Evolutionary conservation across 2,888 invertebrate genomes (phyloP).

Genomic region (Xiphydria camelus): DNA sequence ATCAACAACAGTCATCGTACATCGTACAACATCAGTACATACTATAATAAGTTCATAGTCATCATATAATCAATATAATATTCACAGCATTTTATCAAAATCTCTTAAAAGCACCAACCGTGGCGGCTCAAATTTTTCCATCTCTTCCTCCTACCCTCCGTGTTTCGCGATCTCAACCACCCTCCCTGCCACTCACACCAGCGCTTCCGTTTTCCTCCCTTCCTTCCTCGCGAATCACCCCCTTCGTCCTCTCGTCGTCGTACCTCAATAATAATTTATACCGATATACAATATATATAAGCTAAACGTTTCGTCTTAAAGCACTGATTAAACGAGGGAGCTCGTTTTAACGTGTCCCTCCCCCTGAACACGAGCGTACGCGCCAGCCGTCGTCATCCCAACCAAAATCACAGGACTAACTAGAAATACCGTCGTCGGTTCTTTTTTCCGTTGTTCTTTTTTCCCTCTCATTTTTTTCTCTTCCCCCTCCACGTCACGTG

Average conservation of each 20-base stretch:
- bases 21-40: slow-evolving; percentile 56
- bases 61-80: slow-evolving; percentile 56
- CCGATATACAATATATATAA: slow-evolving; percentile 32
- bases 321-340: slow-evolving; percentile 59
- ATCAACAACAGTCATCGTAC: slow-evolving; percentile 58
- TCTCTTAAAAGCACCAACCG: slow-evolving; percentile 56
- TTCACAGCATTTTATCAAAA: slow-evolving; percentile 59
- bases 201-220: not conserved
- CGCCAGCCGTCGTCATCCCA: slow-evolving; percentile 51
- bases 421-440: slow-evolving; percentile 44
- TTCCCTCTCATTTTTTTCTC: slow-evolving; percentile 7
- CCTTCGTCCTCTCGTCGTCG: slow-evolving; percentile 18
- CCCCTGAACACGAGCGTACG: slow-evolving; percentile 50
- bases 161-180: slow-evolving; percentile 3
- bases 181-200: slow-evolving; percentile 1
- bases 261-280: slow-evolving; percentile 14
- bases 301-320: slow-evolving; percentile 56
- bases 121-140: slow-evolving; percentile 31
- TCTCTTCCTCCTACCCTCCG: not conserved
- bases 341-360: slow-evolving; percentile 55
- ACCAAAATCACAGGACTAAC: slow-evolving; percentile 58
- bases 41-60: slow-evolving; percentile 55
- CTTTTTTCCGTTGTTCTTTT: slow-evolving; percentile 38
- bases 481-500: not conserved
- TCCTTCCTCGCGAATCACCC: slow-evolving; percentile 7